A percentile compares a stretch with the other conserved stretches of the same genome.
Evolutionary conservation across 1,140 invertebrate species (phyloP).

Genomic region (Calliopsis andreniformis): DNA sequence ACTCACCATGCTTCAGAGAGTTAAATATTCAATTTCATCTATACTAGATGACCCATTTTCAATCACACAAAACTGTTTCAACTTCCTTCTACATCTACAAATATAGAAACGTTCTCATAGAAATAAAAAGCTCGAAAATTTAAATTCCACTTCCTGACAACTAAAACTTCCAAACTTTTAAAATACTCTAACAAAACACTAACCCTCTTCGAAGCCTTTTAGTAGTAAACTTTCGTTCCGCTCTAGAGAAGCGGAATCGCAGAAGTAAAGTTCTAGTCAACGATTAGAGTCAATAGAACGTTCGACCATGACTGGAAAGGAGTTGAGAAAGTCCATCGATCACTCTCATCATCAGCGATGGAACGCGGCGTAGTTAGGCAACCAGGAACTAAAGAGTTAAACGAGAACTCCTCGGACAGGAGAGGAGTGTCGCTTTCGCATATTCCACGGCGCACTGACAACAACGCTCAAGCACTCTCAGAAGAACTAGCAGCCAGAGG

Average conservation of each 20-base stretch:
- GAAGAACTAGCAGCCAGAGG: slow-evolving; percentile 59
- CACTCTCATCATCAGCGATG: not conserved
- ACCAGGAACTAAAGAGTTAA: slow-evolving; percentile 19
- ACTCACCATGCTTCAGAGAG: too few species aligned
- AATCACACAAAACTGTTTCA: too few species aligned
- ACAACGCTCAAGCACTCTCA: slow-evolving; percentile 57
- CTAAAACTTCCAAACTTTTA: too few species aligned
- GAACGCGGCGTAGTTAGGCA: not conserved
- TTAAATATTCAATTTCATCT: too few species aligned
- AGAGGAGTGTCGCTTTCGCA: slow-evolving; percentile 53
- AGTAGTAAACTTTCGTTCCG: too few species aligned
- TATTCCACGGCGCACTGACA: slow-evolving; percentile 59
- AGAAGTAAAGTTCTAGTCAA: not conserved
- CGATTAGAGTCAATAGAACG: not conserved
- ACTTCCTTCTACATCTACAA: too few species aligned
- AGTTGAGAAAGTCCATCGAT: slow-evolving; percentile 8
- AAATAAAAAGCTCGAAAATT: too few species aligned
- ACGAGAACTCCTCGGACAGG: slow-evolving; percentile 47
- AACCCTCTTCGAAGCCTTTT: too few species aligned
- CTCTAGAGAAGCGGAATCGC: not conserved
- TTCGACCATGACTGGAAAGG: not conserved
- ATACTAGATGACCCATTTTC: too few species aligned
- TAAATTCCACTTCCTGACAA: too few species aligned
- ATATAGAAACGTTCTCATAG: too few species aligned
- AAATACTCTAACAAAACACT: too few species aligned